Percentiles rank a stretch among this genome's conserved stretches.
Conservation (phyloP, 2,888 invertebrate genomes). For the Heliconius ismenius region DNA sequence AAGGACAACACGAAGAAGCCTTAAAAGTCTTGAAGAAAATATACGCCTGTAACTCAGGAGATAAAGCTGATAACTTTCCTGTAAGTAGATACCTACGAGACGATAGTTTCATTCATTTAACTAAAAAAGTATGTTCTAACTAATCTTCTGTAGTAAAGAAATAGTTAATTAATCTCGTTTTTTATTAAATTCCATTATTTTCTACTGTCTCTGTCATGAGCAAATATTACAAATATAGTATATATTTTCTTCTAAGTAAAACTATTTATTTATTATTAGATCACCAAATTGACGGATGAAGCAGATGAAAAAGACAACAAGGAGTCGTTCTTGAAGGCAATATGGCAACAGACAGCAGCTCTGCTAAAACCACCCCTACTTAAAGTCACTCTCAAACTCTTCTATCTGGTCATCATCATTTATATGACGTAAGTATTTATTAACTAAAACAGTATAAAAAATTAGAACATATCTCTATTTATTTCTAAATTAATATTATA, state of each 20-base stretch:
- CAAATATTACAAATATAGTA: too few species aligned
- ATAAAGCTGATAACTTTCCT: slow-evolving; percentile 62
- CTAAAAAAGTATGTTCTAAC: too few species aligned
- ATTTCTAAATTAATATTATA: too few species aligned
- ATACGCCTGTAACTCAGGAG: slow-evolving; percentile 68
- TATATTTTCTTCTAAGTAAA: not conserved
- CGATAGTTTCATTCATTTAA: not conserved
- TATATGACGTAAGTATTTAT: slow-evolving; percentile 72
- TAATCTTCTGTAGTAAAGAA: too few species aligned
- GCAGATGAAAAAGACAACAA: slow-evolving; percentile 61
- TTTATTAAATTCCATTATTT: too few species aligned
- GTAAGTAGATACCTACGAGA: slow-evolving; percentile 52
- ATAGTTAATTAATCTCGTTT: too few species aligned
- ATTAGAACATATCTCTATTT: too few species aligned
- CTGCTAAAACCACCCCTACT: slow-evolving; percentile 80
- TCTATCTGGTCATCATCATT: slow-evolving; percentile 83
- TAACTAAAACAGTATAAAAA: not conserved
- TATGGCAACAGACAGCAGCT: slow-evolving; percentile 79
- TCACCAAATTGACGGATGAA: slow-evolving; percentile 65
- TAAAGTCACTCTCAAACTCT: slow-evolving; percentile 79
- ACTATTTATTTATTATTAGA: slow-evolving; percentile 50
- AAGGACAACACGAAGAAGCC: slow-evolving; percentile 82
- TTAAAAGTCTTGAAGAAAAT: slow-evolving; percentile 71
- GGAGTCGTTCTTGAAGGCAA: slow-evolving; percentile 60
- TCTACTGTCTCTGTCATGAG: too few species aligned